Evolutionary conservation across 2,113 vertebrate genomes (phyloP).

Genomic region (Caloenas nicobarica): DNA sequence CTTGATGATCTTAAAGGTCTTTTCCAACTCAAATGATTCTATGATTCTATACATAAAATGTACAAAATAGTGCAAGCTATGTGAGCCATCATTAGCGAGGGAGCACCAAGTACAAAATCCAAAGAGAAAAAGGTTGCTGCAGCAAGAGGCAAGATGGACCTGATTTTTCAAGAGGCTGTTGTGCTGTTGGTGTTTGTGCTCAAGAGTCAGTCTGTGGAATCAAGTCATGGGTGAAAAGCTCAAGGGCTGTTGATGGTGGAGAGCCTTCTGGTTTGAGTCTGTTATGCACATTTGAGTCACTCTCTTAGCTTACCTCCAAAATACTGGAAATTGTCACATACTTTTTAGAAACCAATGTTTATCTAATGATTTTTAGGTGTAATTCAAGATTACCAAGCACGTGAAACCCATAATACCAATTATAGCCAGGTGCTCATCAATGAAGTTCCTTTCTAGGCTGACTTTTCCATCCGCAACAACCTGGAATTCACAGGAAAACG

Average conservation of each 20-base stretch:
- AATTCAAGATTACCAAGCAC: not conserved
- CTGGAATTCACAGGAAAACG: not conserved
- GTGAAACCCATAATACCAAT: not conserved
- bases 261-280: not conserved
- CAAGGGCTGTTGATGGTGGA: not conserved
- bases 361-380: not conserved
- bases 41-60: not conserved
- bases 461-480: not conserved
- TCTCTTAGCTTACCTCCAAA: not conserved
- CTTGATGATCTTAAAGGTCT: no score
- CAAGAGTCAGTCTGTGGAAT: not conserved
- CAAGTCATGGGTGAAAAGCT: not conserved
- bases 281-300: not conserved
- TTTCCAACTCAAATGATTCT: no score
- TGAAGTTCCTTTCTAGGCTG: not conserved
- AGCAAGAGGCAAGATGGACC: not conserved
- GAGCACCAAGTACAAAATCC: not conserved
- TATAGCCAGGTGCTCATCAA: not conserved
- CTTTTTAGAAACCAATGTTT: not conserved
- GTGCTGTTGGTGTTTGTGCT: not conserved
- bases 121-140: not conserved
- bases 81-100: not conserved
- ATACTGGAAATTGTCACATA: not conserved
- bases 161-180: not conserved
- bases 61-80: fast-evolving